Conservation (phyloP, 2,113 vertebrate species). For the Dryoscopus gambensis region DNA sequence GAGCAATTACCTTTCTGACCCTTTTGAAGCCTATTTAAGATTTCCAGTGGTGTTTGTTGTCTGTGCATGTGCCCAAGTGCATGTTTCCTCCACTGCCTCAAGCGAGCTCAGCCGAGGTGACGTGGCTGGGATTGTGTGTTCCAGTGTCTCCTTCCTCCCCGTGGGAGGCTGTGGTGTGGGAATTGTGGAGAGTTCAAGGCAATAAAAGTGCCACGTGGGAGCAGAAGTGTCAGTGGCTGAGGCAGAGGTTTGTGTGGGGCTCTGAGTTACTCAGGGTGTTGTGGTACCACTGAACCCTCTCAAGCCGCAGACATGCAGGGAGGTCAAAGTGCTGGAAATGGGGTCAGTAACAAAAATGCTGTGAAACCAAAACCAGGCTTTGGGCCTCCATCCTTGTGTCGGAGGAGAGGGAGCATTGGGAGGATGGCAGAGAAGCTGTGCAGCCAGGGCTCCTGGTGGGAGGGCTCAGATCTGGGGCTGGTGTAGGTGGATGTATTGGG, state of each 20-base stretch:
- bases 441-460: not conserved
- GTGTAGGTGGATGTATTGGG: not conserved
- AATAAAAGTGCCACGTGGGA: not conserved
- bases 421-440: not conserved
- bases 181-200: not conserved
- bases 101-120: not conserved
- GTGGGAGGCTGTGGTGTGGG: not conserved
- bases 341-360: not conserved
- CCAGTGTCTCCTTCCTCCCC: not conserved
- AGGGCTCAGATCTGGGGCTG: accelerated
- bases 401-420: accelerated
- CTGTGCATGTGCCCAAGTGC: not conserved
- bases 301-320: not conserved
- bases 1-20: not conserved
- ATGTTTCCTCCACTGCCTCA: not conserved
- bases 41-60: not conserved
- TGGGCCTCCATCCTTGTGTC: not conserved
- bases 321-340: not conserved
- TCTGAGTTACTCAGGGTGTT: accelerated
- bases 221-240: not conserved
- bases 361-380: not conserved
- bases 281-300: not conserved
- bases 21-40: not conserved
- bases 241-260: not conserved
- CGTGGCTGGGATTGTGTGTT: not conserved